Evolutionary conservation across 2,113 vertebrate species (phyloP).

Genomic region (Aldabrachelys gigantea): DNA sequence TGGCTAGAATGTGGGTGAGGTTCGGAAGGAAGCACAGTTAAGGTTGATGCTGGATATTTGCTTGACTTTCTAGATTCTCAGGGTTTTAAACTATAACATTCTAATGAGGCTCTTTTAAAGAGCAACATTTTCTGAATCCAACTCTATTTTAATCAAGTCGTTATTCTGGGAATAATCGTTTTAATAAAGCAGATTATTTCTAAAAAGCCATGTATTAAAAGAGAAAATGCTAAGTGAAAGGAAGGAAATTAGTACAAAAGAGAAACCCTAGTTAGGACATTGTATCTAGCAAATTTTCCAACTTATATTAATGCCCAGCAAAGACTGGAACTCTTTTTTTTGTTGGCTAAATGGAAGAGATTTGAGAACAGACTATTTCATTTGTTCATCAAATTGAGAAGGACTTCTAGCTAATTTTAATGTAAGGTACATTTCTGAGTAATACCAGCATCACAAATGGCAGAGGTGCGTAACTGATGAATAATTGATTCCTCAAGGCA

Average conservation of each 20-base stretch:
- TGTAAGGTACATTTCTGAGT: constrained; percentile 12
- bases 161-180: constrained; percentile 43
- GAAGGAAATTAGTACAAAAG: constrained; percentile 7
- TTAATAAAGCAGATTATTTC: constrained; percentile 35
- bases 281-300: constrained; percentile 4
- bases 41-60: neutral
- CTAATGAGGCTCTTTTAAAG: constrained; percentile 5
- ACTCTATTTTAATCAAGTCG: constrained; percentile 17
- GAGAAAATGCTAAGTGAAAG: constrained; percentile 37
- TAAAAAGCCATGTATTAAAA: constrained; percentile 21
- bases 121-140: neutral
- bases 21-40: neutral
- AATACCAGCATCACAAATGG: neutral
- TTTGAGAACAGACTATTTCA: neutral
- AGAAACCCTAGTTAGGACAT: constrained; percentile 23
- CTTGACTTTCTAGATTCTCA: neutral
- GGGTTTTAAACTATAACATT: neutral
- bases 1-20: neutral
- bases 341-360: neutral
- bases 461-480: neutral
- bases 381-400: constrained; percentile 26
- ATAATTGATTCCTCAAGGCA: neutral
- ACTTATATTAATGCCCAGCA: neutral
- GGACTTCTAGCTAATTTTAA: neutral
- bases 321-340: neutral